Conservation (phyloP, 1,140 invertebrate species). For the Macrocentrus cingulum region DNA sequence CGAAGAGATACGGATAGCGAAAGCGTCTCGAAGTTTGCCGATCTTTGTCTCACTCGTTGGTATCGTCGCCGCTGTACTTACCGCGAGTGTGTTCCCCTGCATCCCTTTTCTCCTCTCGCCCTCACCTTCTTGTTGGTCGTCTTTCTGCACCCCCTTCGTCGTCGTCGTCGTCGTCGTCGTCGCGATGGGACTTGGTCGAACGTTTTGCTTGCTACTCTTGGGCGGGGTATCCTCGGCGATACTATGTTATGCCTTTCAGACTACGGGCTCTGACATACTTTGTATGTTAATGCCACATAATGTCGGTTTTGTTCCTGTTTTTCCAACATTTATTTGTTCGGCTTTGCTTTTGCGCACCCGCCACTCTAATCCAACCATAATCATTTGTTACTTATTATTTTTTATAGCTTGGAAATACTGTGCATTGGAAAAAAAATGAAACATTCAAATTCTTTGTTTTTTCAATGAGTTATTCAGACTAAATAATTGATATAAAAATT, state of each 20-base stretch:
- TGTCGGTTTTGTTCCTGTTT: conserved; percentile 58
- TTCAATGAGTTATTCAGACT: too few species aligned
- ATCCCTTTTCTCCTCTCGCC: conserved; percentile 10
- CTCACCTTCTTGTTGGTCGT: conserved; percentile 25
- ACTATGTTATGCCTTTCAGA: conserved; percentile 55
- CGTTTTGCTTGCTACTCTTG: too few species aligned
- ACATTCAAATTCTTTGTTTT: too few species aligned
- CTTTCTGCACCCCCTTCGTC: conserved; percentile 27
- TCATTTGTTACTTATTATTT: not conserved
- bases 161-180: too few species aligned
- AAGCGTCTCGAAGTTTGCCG: conserved; percentile 36
- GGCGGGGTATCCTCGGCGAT: conserved; percentile 47
- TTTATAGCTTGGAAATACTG: not conserved
- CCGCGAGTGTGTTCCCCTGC: conserved; percentile 16
- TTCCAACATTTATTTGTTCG: conserved; percentile 55
- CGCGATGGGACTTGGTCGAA: too few species aligned
- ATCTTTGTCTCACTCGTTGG: conserved; percentile 12
- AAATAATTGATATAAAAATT: too few species aligned
- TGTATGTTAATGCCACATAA: conserved; percentile 61
- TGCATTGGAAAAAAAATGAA: too few species aligned
- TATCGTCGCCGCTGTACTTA: not conserved
- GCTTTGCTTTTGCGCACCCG: conserved; percentile 44
- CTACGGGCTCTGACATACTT: conserved; percentile 57
- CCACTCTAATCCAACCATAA: conserved; percentile 21
- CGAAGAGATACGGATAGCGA: conserved; percentile 37